These are phyloP conservation scores for Ypsolopha scabrella DNA, from an alignment of 2,888 invertebrate species.

Conservation along the genomic window DNA sequence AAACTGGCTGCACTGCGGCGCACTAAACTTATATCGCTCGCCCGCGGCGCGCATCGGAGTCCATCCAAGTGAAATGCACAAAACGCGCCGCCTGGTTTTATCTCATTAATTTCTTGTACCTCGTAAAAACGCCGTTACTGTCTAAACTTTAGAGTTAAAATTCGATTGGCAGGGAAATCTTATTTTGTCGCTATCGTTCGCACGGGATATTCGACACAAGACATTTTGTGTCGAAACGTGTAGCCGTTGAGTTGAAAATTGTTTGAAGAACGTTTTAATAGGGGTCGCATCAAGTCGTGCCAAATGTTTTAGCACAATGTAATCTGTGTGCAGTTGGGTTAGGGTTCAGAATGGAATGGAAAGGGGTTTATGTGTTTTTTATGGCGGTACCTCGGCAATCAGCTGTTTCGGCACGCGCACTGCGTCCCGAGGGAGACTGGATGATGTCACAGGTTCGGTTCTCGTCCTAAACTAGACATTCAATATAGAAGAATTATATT, in stretches of 20 bases:
- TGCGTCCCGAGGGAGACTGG: slow-evolving; percentile 42
- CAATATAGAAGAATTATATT: slow-evolving; percentile 6
- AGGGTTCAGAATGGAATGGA: slow-evolving; percentile 17
- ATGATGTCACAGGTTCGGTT: slow-evolving; percentile 41
- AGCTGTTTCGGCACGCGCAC: slow-evolving; percentile 64
- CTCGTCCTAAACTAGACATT: slow-evolving; percentile 12
- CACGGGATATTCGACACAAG: too few species aligned
- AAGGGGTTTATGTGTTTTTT: slow-evolving; percentile 38
- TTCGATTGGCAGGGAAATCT: not conserved
- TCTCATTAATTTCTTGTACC: slow-evolving; percentile 33
- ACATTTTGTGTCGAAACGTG: too few species aligned
- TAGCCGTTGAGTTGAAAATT: slow-evolving; percentile 27
- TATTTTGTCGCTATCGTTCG: not conserved
- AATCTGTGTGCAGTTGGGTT: not conserved
- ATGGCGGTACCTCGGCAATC: slow-evolving; percentile 58
- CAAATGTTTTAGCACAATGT: not conserved
- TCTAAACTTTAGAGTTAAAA: not conserved
- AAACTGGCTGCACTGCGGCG: not conserved
- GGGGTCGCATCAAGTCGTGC: slow-evolving; percentile 30
- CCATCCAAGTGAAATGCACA: not conserved
- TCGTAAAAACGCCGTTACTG: slow-evolving; percentile 14
- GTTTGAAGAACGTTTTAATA: slow-evolving; percentile 18
- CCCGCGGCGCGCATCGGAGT: not conserved
- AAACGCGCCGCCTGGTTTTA: slow-evolving; percentile 23
- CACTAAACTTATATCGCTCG: not conserved